These are phyloP conservation scores for Platycheirus albimanus DNA, from an alignment of 2,888 invertebrate species.

Conservation along the genomic window DNA sequence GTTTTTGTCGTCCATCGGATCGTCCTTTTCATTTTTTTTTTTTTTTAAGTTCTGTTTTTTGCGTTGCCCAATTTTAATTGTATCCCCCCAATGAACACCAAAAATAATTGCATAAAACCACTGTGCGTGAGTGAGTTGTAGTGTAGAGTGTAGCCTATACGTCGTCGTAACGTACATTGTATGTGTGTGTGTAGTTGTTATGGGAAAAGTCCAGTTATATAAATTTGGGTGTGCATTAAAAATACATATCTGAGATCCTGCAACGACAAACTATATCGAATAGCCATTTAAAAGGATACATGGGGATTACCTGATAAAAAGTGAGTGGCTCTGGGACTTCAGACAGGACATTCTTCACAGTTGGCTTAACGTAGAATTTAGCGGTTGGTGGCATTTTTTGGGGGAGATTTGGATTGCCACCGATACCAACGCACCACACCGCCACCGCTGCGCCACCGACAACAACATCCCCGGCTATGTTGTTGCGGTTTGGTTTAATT, in stretches of 20 bases:
- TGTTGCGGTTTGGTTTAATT: constrained; percentile 57
- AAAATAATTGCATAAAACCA: constrained; percentile 74
- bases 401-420: constrained; percentile 8
- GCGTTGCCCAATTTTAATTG: constrained; percentile 58
- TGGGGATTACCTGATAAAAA: constrained; percentile 73
- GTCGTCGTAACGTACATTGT: too few relatives aligned
- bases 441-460: constrained; percentile 35
- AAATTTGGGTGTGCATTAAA: constrained; percentile 61
- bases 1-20: constrained; percentile 51
- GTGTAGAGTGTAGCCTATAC: constrained; percentile 6
- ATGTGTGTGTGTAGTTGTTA: too few relatives aligned
- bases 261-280: constrained; percentile 73
- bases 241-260: constrained; percentile 70
- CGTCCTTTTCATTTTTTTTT: too few relatives aligned
- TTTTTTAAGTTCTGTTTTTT: too few relatives aligned
- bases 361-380: constrained; percentile 73
- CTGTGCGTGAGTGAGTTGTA: constrained; percentile 66
- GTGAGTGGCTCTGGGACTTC: constrained; percentile 43
- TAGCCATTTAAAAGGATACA: constrained; percentile 73
- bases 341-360: constrained; percentile 68
- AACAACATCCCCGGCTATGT: constrained; percentile 68
- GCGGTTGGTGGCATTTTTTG: constrained; percentile 47
- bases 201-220: constrained; percentile 17
- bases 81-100: constrained; percentile 42
- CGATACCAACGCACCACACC: constrained; percentile 52